Base-by-base conservation (phyloP, 2,888 invertebrate genomes). In the Leistus spinibarbis region DNA sequence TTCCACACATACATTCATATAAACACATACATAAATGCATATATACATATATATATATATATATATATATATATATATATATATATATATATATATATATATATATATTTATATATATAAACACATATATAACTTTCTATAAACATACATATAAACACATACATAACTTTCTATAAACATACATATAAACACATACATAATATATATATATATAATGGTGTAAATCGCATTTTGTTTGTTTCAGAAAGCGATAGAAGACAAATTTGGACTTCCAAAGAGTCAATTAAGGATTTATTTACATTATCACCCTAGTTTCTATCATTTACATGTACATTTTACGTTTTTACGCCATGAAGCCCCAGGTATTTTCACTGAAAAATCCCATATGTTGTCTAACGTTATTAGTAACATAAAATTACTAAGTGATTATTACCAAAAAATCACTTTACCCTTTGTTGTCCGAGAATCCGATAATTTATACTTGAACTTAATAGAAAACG, bases 231-330 rank as follows among this genome's bases (percentile, higher is more conserved):
- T 77, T 22, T 63, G 66, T 56, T 54, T 67, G 13, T 76, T 78
- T 75, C 86, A 94, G 92, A 88, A 90, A 83, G 91, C 91, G 2
- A 95, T 99, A 76, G 83, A 89, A 66, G 88, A 93, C 40, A 94
- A 93, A 81, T 98, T 94, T 86, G 89, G 89, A 13, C 80, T 99
- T 0, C 86, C 89, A 2, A 84, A 88, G 16, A 89, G 90, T 3
- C 92, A 95, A 82, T 84, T 98, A 23, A 89, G 97, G 22, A 90
- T 95, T 77, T 99, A 94, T 84, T 84, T 98, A 0, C 98, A 99
- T 84, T 99, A 99, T 86, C 98, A 97, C 82, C 99, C 99, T 0
- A 95, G 97, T 0, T 99, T 97, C 87, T 98, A 97, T 86, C 98
- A 99, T 83, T 88, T 99, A 0, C 99, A 99, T 84, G 89, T 99